Percentiles rank a stretch among this genome's conserved stretches.
Conservation (phyloP, 2,113 vertebrate species). For the Leptobrachium leishanense region DNA sequence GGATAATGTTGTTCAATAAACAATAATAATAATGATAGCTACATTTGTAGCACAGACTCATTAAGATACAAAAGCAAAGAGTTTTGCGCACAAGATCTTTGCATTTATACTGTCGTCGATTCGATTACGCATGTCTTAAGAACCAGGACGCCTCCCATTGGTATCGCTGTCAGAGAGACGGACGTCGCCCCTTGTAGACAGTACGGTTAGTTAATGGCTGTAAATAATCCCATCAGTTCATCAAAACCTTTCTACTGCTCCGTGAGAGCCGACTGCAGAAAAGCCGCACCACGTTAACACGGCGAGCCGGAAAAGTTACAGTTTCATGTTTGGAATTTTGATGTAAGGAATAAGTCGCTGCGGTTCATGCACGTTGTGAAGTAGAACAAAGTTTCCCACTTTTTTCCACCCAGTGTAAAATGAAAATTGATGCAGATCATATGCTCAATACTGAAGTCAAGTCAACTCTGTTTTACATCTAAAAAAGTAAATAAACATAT, state of each 20-base stretch:
- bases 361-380: too few species aligned
- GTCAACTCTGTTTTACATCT: too few species aligned
- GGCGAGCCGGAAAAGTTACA: neutral
- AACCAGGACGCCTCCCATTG: conserved; percentile 18
- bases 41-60: too few species aligned
- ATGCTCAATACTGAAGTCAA: too few species aligned
- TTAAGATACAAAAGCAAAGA: neutral
- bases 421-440: too few species aligned
- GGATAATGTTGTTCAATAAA: too few species aligned
- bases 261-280: neutral
- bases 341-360: too few species aligned
- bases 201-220: neutral
- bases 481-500: too few species aligned
- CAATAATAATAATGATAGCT: too few species aligned
- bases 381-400: too few species aligned
- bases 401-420: too few species aligned
- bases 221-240: conserved; percentile 1
- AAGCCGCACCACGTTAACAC: neutral
- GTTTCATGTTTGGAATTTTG: neutral
- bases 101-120: neutral
- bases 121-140: conserved; percentile 6
- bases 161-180: conserved; percentile 3
- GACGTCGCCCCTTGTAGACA: neutral
- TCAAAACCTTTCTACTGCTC: neutral
- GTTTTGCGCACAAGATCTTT: neutral